Base-by-base conservation (phyloP, 1,140 invertebrate genomes). In the Trichomalopsis sarcophagae region DNA sequence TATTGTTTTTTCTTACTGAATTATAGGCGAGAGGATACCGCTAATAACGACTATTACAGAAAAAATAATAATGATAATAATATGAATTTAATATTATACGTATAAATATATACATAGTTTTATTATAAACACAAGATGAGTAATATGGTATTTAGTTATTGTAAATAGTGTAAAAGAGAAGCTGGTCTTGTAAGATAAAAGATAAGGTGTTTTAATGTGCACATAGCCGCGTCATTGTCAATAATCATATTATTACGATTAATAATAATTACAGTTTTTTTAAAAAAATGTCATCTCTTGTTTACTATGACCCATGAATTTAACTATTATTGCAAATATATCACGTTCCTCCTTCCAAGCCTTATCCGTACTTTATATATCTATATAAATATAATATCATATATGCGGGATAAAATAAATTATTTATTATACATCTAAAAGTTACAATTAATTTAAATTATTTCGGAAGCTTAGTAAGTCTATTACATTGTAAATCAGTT, bases 201-300 rank as follows among this genome's bases (percentile, higher is more conserved):
- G 90, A 91, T 93, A 93, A 93, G 92, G 91, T 94, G 93, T 94
- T 94, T 94, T 94, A 94, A 94, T 94, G 93, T 94, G 94, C 94
- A 94, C 93, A 94, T 94, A 94, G 93, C 91, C 91, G 91, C 92
- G 91, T 93, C 91, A 93, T 93, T 93, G 92, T 93, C 92, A 93
- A 92, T 93, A 92, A 93, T 92, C 91, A 92, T 93, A 93, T 93
- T 93, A 93, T 90, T 93, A 93, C 91, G 88, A 93, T 92, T 92
- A 93, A 93, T 93, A 93, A 93, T 92, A 93, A 93, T 92, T 93
- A 92, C 92, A 93, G 90, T 93, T 93, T 93, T 93, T 92, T 90
- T 4, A 85, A 81, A 85, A 85, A 85, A 62, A n/a, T 21, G 36
- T 27, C 1, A 33, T 71, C 5, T 71, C n/a, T 73, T 80, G 74